Evolutionary conservation across 1,140 invertebrate species (phyloP), one percentile per base, ranked within the genome.

Genomic region (Maniola jurtina): DNA sequence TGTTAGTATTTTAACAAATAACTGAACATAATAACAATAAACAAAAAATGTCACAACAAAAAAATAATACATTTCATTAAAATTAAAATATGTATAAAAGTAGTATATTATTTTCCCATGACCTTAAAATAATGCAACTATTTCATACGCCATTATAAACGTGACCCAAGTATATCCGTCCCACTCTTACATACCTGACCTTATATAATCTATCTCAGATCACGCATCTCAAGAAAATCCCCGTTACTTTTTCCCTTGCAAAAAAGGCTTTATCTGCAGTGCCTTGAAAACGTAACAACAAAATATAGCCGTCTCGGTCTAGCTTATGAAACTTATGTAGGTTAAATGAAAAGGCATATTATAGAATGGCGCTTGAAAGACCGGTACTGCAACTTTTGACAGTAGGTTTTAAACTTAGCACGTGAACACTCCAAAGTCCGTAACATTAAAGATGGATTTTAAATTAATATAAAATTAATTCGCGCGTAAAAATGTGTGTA

Each of bases 211-310:
- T 57, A 62, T 87, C 79, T 87, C 87, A 75, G 35, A 74, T 87
- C 81, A 85, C 79, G 81, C 81, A 89, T 88, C 86, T 90, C 72
- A 88, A 88, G 86, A 84, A 83, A 87, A 81, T 72, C 76, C 80
- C 88, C 88, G 88, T 90, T 90, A 90, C 88, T 90, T 90, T 90
- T 89, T 86, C 84, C 80, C 73, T 77, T 86, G 86, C 86, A 86
- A 90, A 89, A 25, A 90, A 90, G 86, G 83, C 80, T 78, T 70
- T 87, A 90, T 89, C 88, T 89, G 85, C 83, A 68, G 75, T 71
- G 69, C 9, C 33, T 70, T 67, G 6, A 45, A 54, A 68, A 58
- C 65, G 64, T 38, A 59, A 13, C 57, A 61, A 34, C 55, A 34
- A 25, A 16, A 48, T 66, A 68, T 56, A 15, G 14, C 61, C 64